Evolutionary conservation across 2,888 invertebrate species (phyloP).

Genomic region (Leucophenga montana): DNA sequence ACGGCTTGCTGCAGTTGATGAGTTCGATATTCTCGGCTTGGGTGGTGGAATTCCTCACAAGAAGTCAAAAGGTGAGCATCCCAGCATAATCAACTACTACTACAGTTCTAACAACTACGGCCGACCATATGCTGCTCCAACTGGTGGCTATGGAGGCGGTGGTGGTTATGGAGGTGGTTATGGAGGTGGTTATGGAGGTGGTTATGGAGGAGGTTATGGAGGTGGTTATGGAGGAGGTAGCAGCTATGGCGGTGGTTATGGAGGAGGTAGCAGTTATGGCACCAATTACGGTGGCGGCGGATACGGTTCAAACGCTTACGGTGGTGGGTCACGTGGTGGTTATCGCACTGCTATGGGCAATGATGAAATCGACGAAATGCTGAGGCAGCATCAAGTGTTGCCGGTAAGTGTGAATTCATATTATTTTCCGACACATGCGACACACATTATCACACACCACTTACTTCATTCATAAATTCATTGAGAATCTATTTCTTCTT

Average conservation of each 20-base stretch:
- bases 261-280: constrained; percentile 21
- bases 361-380: constrained; percentile 62
- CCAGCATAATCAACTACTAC: constrained; percentile 58
- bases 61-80: constrained; percentile 40
- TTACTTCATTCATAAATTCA: constrained; percentile 63
- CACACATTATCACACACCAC: constrained; percentile 30
- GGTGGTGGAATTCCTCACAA: constrained; percentile 53
- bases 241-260: constrained; percentile 28
- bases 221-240: constrained; percentile 28
- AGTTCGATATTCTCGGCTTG: constrained; percentile 41
- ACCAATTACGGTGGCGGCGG: constrained; percentile 40
- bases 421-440: constrained; percentile 20
- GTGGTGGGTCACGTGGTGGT: constrained; percentile 33
- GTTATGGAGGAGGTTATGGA: constrained; percentile 22
- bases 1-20: constrained; percentile 44
- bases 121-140: constrained; percentile 16
- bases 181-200: constrained; percentile 32
- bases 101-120: constrained; percentile 31
- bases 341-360: constrained; percentile 62
- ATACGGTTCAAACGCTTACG: constrained; percentile 19
- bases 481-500: constrained; percentile 52
- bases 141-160: constrained; percentile 29
- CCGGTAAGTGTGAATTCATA: constrained; percentile 54
- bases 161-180: constrained; percentile 33
- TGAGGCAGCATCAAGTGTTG: constrained; percentile 54